A percentile compares a stretch with the other conserved stretches of the same genome.
These are phyloP conservation scores for Triplophysa yarkandensis DNA, from an alignment of 2,797 vertebrate genomes.

Conservation along the genomic window DNA sequence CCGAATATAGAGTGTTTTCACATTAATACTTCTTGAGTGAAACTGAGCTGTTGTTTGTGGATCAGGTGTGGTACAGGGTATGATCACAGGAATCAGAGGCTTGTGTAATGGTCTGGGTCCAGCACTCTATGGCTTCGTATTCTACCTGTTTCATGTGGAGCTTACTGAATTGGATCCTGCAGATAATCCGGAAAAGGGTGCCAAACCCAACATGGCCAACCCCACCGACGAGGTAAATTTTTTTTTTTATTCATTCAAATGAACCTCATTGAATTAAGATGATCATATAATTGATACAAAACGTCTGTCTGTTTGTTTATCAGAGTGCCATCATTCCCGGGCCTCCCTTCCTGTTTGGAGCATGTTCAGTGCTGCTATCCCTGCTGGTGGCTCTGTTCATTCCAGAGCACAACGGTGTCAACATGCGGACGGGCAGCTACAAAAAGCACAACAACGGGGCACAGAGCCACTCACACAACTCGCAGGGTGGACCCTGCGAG, in stretches of 20 bases:
- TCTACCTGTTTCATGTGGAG: constrained; percentile 91
- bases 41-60: neutral
- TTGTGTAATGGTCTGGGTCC: constrained; percentile 89
- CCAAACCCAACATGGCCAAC: constrained; percentile 87
- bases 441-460: constrained; percentile 88
- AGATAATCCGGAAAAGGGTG: constrained; percentile 79
- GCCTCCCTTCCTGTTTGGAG: constrained; percentile 87
- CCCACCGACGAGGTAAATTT: constrained; percentile 86
- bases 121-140: constrained; percentile 87
- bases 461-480: constrained; percentile 84
- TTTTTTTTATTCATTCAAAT: too few species aligned
- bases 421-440: constrained; percentile 79
- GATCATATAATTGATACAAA: too few species aligned
- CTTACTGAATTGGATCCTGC: constrained; percentile 79
- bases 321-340: constrained; percentile 90
- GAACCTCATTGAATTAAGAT: too few species aligned
- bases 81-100: constrained; percentile 90
- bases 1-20: neutral
- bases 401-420: constrained; percentile 82
- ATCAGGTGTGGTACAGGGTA: constrained; percentile 89
- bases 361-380: constrained; percentile 90
- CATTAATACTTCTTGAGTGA: too few species aligned
- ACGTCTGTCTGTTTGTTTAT: neutral
- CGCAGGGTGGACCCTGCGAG: constrained; percentile 77
- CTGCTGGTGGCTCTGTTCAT: constrained; percentile 90